Evolutionary conservation across 1,140 invertebrate species (phyloP).

Genomic region (Cotesia glomerata): DNA sequence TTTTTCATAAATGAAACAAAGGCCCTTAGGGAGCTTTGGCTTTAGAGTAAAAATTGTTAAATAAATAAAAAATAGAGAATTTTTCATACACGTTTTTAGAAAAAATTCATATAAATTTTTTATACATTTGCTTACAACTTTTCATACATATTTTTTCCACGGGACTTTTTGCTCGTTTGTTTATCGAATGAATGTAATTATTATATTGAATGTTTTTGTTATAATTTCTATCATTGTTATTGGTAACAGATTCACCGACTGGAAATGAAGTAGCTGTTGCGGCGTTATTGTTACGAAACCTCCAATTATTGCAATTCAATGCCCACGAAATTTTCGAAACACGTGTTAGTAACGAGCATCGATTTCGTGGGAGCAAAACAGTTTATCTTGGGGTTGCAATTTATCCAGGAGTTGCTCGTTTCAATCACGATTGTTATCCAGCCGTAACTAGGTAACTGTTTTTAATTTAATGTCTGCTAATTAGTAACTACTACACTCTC

Average conservation of each 20-base stretch:
- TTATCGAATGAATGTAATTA: too few relatives aligned
- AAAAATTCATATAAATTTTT: too few relatives aligned
- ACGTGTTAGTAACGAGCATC: slow-evolving; percentile 59
- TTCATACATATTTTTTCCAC: too few relatives aligned
- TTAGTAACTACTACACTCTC: slow-evolving; percentile 1
- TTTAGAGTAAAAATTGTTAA: too few relatives aligned
- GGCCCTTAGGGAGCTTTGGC: too few relatives aligned
- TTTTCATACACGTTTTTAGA: too few relatives aligned
- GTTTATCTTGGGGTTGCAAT: slow-evolving; percentile 78
- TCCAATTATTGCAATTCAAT: slow-evolving; percentile 87
- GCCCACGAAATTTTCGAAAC: slow-evolving; percentile 89
- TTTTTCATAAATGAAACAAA: too few relatives aligned
- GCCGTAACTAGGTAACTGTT: slow-evolving; percentile 71
- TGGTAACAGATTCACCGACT: slow-evolving; percentile 33
- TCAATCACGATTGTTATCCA: slow-evolving; percentile 90
- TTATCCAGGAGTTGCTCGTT: slow-evolving; percentile 80
- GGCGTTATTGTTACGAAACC: slow-evolving; percentile 72
- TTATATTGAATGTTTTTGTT: too few relatives aligned
- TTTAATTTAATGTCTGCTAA: slow-evolving; percentile 12
- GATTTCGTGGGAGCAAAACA: slow-evolving; percentile 66
- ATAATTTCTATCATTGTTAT: not conserved
- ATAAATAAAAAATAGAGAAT: too few relatives aligned
- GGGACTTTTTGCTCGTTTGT: too few relatives aligned
- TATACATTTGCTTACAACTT: too few relatives aligned
- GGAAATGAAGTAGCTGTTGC: slow-evolving; percentile 64